Conservation (phyloP, 2,797 vertebrate species). For the Tadarida brasiliensis region DNA sequence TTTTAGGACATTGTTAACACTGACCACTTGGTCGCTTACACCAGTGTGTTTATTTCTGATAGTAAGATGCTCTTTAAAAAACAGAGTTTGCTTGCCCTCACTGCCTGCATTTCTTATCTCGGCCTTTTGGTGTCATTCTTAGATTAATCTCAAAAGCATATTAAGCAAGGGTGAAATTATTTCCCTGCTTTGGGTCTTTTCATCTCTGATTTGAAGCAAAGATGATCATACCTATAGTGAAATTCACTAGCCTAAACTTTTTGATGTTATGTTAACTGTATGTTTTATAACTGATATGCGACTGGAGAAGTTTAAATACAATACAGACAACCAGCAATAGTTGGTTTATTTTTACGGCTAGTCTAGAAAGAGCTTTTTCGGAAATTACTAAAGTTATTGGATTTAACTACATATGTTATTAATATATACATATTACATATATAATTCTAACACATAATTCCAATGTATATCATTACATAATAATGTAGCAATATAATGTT, state of each 20-base stretch:
- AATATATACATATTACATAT: background rate
- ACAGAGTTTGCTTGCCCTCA: background rate
- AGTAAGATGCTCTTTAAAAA: background rate
- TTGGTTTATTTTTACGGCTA: background rate
- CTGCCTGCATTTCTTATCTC: conserved; percentile 86
- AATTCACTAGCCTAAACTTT: background rate
- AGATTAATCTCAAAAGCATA: conserved; percentile 83
- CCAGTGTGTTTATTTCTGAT: background rate
- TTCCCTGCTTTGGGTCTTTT: background rate
- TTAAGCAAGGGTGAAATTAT: background rate
- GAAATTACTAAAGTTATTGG: background rate
- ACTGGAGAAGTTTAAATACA: background rate
- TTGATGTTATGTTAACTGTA: background rate
- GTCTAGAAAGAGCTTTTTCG: background rate
- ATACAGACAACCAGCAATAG: background rate
- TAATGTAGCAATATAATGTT: background rate
- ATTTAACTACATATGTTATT: background rate
- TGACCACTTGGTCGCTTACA: background rate
- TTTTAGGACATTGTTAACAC: background rate
- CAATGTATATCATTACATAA: background rate
- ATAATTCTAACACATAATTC: background rate
- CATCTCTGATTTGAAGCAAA: background rate
- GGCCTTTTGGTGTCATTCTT: conserved; percentile 90
- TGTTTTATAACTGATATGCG: background rate
- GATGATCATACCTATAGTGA: background rate